Conservation (phyloP, 2,888 invertebrate species). For the Vesta saturnalis region DNA sequence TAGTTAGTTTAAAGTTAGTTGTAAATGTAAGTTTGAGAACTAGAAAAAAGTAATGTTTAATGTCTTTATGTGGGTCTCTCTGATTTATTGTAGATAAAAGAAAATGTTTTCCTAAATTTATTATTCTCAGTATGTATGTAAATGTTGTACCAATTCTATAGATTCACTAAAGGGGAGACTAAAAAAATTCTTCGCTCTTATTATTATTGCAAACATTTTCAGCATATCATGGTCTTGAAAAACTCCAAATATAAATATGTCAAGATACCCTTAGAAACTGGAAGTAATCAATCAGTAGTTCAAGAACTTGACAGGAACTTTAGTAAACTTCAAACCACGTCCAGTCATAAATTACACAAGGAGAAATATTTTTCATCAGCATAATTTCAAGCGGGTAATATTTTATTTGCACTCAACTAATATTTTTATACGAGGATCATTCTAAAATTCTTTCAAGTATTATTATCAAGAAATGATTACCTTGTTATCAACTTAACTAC, state of each 20-base stretch:
- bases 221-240: background rate
- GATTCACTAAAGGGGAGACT: too few relatives aligned
- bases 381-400: background rate
- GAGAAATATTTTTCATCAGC: background rate
- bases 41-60: background rate
- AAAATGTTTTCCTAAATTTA: background rate
- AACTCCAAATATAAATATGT: conserved; percentile 6
- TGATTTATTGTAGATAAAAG: conserved; percentile 1
- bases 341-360: conserved; percentile 4
- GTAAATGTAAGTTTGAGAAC: conserved; percentile 3
- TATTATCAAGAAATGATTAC: too few relatives aligned
- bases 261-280: background rate
- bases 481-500: too few relatives aligned
- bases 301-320: conserved; percentile 3
- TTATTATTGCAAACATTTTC: background rate
- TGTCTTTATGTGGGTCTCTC: background rate
- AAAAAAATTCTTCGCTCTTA: too few relatives aligned
- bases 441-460: too few relatives aligned
- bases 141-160: background rate
- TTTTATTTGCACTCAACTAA: background rate
- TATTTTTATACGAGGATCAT: background rate
- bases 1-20: conserved; percentile 8
- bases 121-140: conserved; percentile 8
- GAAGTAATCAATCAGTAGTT: conserved; percentile 8
- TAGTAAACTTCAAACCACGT: conserved; percentile 1